A percentile compares a stretch with the other conserved stretches of the same genome.
phyloP scores from a whole-genome alignment of 1,140 invertebrate genomes.

The Mycetomoellerius zeteki region DNA sequence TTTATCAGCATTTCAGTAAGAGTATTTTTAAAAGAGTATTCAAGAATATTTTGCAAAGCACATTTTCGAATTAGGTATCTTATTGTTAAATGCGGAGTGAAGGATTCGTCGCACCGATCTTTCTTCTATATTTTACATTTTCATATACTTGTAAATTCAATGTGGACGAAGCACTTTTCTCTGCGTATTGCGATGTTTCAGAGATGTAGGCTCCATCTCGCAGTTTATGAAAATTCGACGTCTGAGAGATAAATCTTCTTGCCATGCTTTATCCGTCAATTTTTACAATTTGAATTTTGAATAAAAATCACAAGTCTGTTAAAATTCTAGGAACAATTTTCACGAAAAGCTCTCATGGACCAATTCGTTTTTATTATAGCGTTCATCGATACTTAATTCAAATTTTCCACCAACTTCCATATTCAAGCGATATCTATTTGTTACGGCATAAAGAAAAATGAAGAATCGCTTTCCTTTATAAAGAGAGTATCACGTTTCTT shows the following conservation, averaged over 20 bases:
- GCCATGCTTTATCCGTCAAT: conserved; percentile 11
- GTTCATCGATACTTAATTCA: conserved; percentile 13
- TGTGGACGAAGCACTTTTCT: background rate
- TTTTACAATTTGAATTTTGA: conserved; percentile 22
- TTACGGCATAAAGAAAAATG: background rate
- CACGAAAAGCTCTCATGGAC: background rate
- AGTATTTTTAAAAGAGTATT: background rate
- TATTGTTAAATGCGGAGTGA: conserved; percentile 6
- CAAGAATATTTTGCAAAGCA: background rate
- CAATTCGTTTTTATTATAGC: conserved; percentile 42
- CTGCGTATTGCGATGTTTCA: background rate
- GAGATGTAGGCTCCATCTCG: background rate
- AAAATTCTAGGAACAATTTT: background rate
- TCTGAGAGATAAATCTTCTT: background rate
- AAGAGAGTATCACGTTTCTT: conserved; percentile 10
- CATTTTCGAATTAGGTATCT: conserved; percentile 24
- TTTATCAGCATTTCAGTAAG: background rate
- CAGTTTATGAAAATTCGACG: background rate
- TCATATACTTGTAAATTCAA: conserved; percentile 26
- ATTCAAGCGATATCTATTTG: conserved; percentile 29
- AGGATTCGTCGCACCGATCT: background rate
- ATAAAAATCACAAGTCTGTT: conserved; percentile 1
- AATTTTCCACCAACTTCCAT: conserved; percentile 13
- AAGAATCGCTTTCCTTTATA: conserved; percentile 7
- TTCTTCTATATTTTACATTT: conserved; percentile 7